Evolutionary conservation across 2,113 vertebrate genomes (phyloP).

Genomic region (Epinephelus moara): DNA sequence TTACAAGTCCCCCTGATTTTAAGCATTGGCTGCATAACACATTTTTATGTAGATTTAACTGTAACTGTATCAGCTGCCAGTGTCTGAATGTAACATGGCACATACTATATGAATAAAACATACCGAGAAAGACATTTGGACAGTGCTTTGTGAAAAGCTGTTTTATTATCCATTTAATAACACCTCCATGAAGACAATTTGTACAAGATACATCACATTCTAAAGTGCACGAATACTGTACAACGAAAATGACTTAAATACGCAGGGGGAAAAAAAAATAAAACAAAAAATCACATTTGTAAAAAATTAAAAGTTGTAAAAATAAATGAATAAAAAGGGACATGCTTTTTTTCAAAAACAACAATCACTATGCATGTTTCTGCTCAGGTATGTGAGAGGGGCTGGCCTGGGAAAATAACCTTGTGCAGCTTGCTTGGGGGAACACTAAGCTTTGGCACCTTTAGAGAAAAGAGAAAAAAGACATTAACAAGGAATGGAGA

Average conservation of each 20-base stretch:
- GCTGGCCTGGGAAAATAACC: conserved; percentile 78
- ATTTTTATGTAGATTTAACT: neutral
- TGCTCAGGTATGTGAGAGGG: conserved; percentile 79
- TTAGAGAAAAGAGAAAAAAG: conserved; percentile 86
- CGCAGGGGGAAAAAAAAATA: conserved; percentile 64
- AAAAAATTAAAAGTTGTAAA: conserved; percentile 70
- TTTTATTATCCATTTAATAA: conserved; percentile 87
- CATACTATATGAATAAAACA: conserved; percentile 29
- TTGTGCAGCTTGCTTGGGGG: conserved; percentile 84
- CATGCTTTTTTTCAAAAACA: conserved; percentile 80
- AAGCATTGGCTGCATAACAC: neutral
- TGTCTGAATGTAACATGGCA: neutral
- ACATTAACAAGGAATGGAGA: conserved; percentile 79
- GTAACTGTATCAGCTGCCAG: neutral
- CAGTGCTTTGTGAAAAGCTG: conserved; percentile 83
- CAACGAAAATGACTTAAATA: conserved; percentile 89
- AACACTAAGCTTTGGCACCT: conserved; percentile 96
- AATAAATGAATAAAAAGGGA: conserved; percentile 80
- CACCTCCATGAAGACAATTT: conserved; percentile 89
- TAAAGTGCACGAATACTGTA: conserved; percentile 94
- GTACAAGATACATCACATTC: conserved; percentile 94
- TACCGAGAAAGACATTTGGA: conserved; percentile 55
- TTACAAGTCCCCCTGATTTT: neutral
- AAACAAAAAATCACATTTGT: conserved; percentile 53
- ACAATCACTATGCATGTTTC: conserved; percentile 79